Conservation (phyloP, 2,797 vertebrate genomes). For the Lepilemur septentrionalis region DNA sequence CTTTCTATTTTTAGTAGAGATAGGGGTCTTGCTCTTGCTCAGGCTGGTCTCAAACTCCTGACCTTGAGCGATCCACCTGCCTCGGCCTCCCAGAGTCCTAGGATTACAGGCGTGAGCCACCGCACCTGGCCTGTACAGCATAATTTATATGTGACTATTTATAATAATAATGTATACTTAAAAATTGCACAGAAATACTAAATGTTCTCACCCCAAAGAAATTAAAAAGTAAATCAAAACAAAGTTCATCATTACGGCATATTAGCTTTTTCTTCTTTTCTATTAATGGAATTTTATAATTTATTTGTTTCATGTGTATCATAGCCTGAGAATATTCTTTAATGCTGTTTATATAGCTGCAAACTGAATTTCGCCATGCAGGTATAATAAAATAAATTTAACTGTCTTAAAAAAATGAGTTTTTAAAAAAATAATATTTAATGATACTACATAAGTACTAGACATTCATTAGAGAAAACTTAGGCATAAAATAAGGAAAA, state of each 20-base stretch:
- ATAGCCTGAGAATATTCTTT: not conserved
- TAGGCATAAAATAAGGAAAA: not conserved
- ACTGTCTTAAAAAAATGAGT: not conserved
- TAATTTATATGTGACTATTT: not conserved
- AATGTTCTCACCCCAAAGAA: not conserved
- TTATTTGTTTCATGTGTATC: not conserved
- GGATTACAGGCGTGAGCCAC: no score
- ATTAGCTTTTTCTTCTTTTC: not conserved
- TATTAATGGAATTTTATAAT: not conserved
- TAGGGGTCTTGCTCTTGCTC: no score
- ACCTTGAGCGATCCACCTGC: no score
- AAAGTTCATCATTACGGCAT: not conserved
- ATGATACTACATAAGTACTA: not conserved
- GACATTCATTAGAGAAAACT: slow-evolving; percentile 13
- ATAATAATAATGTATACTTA: not conserved
- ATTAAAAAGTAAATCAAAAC: not conserved
- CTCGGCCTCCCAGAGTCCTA: no score
- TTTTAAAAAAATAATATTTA: not conserved
- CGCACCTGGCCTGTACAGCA: no score
- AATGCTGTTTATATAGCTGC: not conserved
- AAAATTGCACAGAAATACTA: not conserved
- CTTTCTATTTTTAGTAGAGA: no score
- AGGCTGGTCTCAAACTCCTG: no score
- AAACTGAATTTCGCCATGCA: not conserved
- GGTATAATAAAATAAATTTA: not conserved